Evolutionary conservation across 2,888 invertebrate genomes (phyloP), one percentile per base, ranked within the genome.

Genomic region (Panorpa germanica): DNA sequence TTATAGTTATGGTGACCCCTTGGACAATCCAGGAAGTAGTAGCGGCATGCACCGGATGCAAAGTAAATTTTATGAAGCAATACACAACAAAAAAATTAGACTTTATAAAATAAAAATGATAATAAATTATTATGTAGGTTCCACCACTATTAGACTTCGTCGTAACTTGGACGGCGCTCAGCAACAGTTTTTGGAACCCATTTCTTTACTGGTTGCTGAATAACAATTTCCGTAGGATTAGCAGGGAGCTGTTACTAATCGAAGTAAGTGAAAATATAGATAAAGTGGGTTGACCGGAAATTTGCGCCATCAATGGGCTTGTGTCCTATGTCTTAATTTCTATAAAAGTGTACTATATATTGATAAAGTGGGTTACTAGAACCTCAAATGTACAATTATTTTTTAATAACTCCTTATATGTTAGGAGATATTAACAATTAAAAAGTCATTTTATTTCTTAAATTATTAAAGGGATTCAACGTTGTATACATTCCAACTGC

Each of bases 1-100:
- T 85, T 59, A 83, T 85, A 47, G 83, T 86, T 34, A 74, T 83
- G 66, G 83, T 85, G 39, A 85, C 85, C 35, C 85, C 85, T 24
- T 85, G 83, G 64, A 83, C 83, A 28, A 82, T 85, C 41, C 82
- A 83, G 57, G 85, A 85, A 63, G 81, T 85, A 37, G 83, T 85
- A 22, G 81, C 80, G 20, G 83, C 85, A 17, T 85, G 85, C 50
- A 85, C 85, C 14, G 83, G 83, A 34, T 74, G 81, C 42, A 78
- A 77, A 63, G 73, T 67, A 58, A 47, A 37, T 30, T 20, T 13
- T 25, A 21, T 33, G 7, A 13, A 14, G 17, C 21, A n/a, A 17
- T 13, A 17, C 8, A 11, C n/a, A 16, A 19, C 5, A 7, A 16
- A 16, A 11, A 9, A 31, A 25, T n/a, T 25, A 36, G 38, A 28